Base-by-base conservation (phyloP, 2,797 vertebrate species). In the Halcyon smyrnensis region DNA sequence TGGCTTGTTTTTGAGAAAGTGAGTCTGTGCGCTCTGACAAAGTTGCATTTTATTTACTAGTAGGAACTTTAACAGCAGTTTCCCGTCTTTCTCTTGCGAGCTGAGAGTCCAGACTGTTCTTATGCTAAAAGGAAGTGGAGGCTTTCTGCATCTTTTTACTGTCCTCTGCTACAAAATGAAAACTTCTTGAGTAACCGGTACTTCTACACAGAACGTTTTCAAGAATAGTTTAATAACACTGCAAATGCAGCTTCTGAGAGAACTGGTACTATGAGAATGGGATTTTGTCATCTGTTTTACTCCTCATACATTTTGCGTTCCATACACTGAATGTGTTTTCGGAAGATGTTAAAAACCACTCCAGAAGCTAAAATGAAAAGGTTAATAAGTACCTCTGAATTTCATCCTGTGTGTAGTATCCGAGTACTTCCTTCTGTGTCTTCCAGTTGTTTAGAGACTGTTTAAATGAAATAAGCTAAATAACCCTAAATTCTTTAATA, bases 371-470 rank as follows among this genome's bases (percentile, higher is more conserved):
- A 87, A 96, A 91, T 63, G 7, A 36, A 60, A 92, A 92, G 23
- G 28, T 87, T 87, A 76, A 92, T 84, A 68, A n/a, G 6, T 50
- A 75, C 24, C 19, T 48, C 65, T 59, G 51, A 80, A 59, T 70
- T 84, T 88, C 45, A 54, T 92, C 32, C n/a, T 84, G 0, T 6
- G 23, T 91, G 57, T 74, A 37, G 28, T 71, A 51, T 77, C n/a
- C 45, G 53, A 81, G 15, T 77, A 28, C 18, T 1, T 43, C 60
- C 67, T 89, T 43, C 43, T 82, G 18, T 87, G 69, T 75, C 64
- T 57, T 95, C 97, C 64, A 94, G 14, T 96, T 96, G 95, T 93
- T 97, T 95, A 90, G 95, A 68, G 51, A 43, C 41, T 70, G 50
- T 82, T 93, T 74, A 80, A 84, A 73, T 84, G 9, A 17, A 91